phyloP scores from a whole-genome alignment of 2,113 vertebrate species.

The Gallinago jamesoni region DNA sequence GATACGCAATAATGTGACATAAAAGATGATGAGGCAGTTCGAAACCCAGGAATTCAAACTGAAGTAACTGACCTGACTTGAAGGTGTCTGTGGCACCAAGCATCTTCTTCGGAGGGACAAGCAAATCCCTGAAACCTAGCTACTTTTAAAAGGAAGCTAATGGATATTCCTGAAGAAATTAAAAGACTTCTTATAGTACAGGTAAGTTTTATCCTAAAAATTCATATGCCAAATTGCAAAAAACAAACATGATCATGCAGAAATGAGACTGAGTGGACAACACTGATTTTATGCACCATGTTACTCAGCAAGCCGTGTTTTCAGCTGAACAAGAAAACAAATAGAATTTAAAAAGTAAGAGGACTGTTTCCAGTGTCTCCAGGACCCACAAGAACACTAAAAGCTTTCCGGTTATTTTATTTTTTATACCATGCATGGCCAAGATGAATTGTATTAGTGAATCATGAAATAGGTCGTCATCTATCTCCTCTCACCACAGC shows the following conservation, averaged over 20 bases:
- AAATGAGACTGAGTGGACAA: neutral
- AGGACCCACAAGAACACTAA: neutral
- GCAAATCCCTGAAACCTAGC: neutral
- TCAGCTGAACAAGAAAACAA: neutral
- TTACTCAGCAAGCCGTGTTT: neutral
- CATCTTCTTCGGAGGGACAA: neutral
- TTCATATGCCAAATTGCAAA: neutral
- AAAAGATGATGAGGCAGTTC: neutral
- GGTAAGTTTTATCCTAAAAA: neutral
- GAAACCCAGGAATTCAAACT: neutral
- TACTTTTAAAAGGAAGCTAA: neutral
- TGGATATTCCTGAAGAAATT: neutral
- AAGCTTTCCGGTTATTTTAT: neutral
- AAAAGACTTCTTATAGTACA: neutral
- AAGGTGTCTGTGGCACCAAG: neutral
- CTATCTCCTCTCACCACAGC: neutral
- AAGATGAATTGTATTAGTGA: neutral
- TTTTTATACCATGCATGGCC: neutral
- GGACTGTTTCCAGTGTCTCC: neutral
- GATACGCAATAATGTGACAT: neutral
- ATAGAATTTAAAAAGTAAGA: neutral
- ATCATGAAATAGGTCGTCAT: neutral
- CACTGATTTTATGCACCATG: neutral
- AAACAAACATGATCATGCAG: neutral
- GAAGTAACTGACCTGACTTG: neutral